These are phyloP conservation scores for Trachops cirrhosus DNA, from an alignment of 2,797 vertebrate genomes.

Conservation along the genomic window DNA sequence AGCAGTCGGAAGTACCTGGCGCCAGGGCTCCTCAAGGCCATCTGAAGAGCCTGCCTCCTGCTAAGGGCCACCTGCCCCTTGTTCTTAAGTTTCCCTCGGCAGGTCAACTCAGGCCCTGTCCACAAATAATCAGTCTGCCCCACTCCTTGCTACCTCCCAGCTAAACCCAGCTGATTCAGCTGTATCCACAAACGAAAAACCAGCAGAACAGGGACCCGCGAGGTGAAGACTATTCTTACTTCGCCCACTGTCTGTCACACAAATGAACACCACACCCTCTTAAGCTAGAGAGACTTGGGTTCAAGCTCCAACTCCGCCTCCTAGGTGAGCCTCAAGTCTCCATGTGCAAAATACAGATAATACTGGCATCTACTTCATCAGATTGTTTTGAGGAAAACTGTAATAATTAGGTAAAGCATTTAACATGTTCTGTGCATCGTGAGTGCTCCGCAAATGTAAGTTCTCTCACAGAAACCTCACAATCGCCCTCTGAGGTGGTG, in stretches of 20 bases:
- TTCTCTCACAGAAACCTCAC: background rate
- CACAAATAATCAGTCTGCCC: background rate
- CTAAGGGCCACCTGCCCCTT: background rate
- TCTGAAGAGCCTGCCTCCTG: background rate
- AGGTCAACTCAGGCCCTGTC: constrained; percentile 33
- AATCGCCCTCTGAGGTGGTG: rapidly evolving
- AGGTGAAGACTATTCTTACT: background rate
- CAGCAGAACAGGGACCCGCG: background rate
- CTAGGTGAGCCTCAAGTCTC: background rate
- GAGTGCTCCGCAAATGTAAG: background rate
- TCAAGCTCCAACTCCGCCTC: background rate
- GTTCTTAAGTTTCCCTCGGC: background rate
- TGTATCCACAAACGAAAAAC: background rate
- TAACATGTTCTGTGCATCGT: background rate
- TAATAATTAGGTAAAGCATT: background rate
- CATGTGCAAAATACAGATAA: background rate
- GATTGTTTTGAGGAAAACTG: background rate
- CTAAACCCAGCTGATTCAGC: background rate
- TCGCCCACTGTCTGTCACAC: background rate
- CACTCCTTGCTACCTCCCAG: background rate
- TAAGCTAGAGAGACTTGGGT: background rate
- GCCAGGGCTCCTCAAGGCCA: background rate
- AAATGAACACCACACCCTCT: background rate
- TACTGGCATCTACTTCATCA: background rate
- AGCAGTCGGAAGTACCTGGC: background rate